Base-by-base conservation (phyloP, 2,888 invertebrate species). In the Neocrepidodera transversa region DNA sequence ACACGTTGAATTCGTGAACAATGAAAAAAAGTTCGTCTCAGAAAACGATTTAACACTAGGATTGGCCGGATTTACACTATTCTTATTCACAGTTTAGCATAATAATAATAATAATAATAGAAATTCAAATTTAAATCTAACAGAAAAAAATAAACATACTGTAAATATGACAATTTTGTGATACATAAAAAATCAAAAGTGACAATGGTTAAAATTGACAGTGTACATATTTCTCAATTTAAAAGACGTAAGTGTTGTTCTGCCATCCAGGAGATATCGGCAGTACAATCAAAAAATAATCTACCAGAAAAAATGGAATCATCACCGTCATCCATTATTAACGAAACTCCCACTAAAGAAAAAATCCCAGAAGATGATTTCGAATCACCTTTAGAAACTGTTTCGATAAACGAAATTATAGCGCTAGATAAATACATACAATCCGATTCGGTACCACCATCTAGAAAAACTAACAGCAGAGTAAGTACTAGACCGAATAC, bases 161-260 rank as follows among this genome's bases (percentile, higher is more conserved):
- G n/a, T n/a, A n/a, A n/a, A n/a, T n/a, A n/a, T n/a, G n/a, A n/a
- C n/a, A n/a, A n/a, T n/a, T n/a, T n/a, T n/a, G n/a, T n/a, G n/a
- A n/a, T n/a, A n/a, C n/a, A n/a, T n/a, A n/a, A 23, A 23, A 4
- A 23, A 26, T 10, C 11, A 11, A 23, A 45, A 6, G 26, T 45
- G 11, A 14, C 26, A 18, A 45, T 26, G 28, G 26, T 26, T 14
- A 23, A 45, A 45, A 45, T 26, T 45, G 45, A 45, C 26, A 26
- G 18, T 45, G 26, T 8, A 23, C 26, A 8, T n/a, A 26, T n/a
- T 8, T 18, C 26, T 14, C 38, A 38, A 8, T 38, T 38, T 16
- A 38, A 17, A 14, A 17, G 13, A 35, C 35, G 3, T 3, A 14
- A 14, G 35, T 35, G 38, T 38, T 38, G 16, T 38, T 5, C 17